Percentiles rank a stretch among this genome's conserved stretches.
Evolutionary conservation across 1,140 invertebrate genomes (phyloP).

Genomic region (Atta colombica): DNA sequence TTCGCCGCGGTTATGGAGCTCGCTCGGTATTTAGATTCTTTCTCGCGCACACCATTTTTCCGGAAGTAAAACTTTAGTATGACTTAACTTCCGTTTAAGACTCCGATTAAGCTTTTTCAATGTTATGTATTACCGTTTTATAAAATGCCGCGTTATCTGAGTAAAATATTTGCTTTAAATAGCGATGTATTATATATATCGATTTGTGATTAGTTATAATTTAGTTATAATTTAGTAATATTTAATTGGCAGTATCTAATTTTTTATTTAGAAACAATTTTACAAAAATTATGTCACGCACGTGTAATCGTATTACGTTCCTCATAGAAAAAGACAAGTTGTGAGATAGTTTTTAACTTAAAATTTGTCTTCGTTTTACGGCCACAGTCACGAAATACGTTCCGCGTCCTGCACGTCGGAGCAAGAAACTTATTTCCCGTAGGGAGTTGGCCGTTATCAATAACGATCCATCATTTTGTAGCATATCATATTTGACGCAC

Average conservation of each 20-base stretch:
- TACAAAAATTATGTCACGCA: neutral
- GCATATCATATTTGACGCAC: slow-evolving; percentile 46
- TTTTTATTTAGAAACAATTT: neutral
- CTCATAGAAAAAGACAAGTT: neutral
- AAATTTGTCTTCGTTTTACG: slow-evolving; percentile 18
- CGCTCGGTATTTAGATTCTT: slow-evolving; percentile 62
- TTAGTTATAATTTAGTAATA: neutral
- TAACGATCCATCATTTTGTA: slow-evolving; percentile 75
- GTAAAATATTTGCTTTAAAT: neutral
- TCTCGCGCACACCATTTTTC: slow-evolving; percentile 34
- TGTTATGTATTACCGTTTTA: neutral
- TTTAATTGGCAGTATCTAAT: neutral
- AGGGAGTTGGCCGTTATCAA: slow-evolving; percentile 63
- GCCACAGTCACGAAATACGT: slow-evolving; percentile 12
- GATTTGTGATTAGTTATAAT: neutral
- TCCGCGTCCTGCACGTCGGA: neutral
- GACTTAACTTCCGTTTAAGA: slow-evolving; percentile 54
- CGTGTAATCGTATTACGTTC: neutral
- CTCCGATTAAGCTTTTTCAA: slow-evolving; percentile 41
- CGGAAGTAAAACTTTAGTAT: slow-evolving; percentile 55
- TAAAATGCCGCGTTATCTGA: neutral
- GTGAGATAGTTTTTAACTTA: slow-evolving; percentile 11
- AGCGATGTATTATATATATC: neutral
- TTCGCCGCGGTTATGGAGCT: slow-evolving; percentile 50
- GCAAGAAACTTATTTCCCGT: slow-evolving; percentile 34